Evolutionary conservation across 2,888 invertebrate genomes (phyloP).

Genomic region (Noctua comes): DNA sequence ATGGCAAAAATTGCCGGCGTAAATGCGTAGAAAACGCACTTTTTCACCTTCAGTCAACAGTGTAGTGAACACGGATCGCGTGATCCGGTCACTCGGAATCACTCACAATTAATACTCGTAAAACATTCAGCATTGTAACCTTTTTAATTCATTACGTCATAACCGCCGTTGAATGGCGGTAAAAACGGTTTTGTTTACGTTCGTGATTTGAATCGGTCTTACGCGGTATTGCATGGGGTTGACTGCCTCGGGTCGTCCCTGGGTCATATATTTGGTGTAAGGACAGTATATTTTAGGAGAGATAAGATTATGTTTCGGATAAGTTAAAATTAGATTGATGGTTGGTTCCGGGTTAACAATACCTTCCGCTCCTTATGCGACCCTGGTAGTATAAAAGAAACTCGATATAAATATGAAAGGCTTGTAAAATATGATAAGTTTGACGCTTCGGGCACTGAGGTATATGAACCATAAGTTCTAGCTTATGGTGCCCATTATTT

Average conservation of each 20-base stretch:
- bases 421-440: slow-evolving; percentile 4
- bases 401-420: slow-evolving; percentile 5
- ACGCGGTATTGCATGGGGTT: slow-evolving; percentile 45
- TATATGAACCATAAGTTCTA: slow-evolving; percentile 30
- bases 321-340: slow-evolving; percentile 52
- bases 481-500: slow-evolving; percentile 28
- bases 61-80: slow-evolving; percentile 65
- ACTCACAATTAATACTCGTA: slow-evolving; percentile 83
- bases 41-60: slow-evolving; percentile 51
- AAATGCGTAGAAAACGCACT: slow-evolving; percentile 47
- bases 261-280: slow-evolving; percentile 64
- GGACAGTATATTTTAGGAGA: slow-evolving; percentile 69
- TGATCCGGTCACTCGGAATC: slow-evolving; percentile 68
- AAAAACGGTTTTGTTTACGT: slow-evolving; percentile 84
- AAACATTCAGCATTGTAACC: slow-evolving; percentile 78
- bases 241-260: slow-evolving; percentile 46
- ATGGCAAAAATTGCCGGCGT: slow-evolving; percentile 22
- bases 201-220: slow-evolving; percentile 80
- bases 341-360: slow-evolving; percentile 14
- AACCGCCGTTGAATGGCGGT: slow-evolving; percentile 81
- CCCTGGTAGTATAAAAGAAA: slow-evolving; percentile 23
- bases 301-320: slow-evolving; percentile 69
- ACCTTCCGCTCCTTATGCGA: background rate
- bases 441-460: slow-evolving; percentile 13
- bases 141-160: slow-evolving; percentile 85